Conservation (phyloP, 2,888 invertebrate genomes). For the Malthinus flaveolus region DNA sequence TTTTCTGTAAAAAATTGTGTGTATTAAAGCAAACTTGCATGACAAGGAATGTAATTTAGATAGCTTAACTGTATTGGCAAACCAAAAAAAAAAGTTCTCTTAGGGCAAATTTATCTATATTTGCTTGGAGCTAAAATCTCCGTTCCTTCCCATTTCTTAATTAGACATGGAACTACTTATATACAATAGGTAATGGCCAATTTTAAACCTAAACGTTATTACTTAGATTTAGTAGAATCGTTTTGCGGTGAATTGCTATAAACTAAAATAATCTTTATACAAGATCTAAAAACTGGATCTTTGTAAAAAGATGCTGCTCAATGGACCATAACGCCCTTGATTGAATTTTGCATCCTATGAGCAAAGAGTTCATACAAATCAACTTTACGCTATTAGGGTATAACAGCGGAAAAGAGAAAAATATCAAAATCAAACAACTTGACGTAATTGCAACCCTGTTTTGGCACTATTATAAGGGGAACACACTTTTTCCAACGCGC, state of each 20-base stretch:
- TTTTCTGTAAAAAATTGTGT: not conserved
- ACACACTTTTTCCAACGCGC: no score
- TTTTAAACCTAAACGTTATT: conserved; percentile 12
- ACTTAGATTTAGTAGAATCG: conserved; percentile 16
- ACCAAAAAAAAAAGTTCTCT: conserved; percentile 2
- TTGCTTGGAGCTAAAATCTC: conserved; percentile 3
- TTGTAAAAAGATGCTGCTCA: conserved; percentile 28
- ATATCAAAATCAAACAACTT: no score
- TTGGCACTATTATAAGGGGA: no score
- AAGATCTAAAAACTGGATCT: conserved; percentile 28
- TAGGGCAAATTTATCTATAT: conserved; percentile 1
- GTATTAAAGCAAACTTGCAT: not conserved
- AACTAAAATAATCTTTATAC: conserved; percentile 24
- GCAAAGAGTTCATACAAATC: conserved; percentile 17
- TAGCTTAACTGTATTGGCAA: conserved; percentile 1
- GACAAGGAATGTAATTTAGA: not conserved
- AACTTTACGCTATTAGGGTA: not conserved
- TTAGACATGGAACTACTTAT: not conserved
- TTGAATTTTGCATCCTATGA: conserved; percentile 32
- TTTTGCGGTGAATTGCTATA: conserved; percentile 18
- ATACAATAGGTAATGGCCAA: conserved; percentile 1
- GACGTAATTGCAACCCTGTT: no score
- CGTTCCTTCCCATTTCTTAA: conserved; percentile 8
- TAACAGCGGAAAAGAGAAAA: no score
- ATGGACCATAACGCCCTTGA: conserved; percentile 33